A percentile compares a stretch with the other conserved stretches of the same genome.
phyloP scores from a whole-genome alignment of 2,113 vertebrate species.

The Ceyx margarethae region DNA sequence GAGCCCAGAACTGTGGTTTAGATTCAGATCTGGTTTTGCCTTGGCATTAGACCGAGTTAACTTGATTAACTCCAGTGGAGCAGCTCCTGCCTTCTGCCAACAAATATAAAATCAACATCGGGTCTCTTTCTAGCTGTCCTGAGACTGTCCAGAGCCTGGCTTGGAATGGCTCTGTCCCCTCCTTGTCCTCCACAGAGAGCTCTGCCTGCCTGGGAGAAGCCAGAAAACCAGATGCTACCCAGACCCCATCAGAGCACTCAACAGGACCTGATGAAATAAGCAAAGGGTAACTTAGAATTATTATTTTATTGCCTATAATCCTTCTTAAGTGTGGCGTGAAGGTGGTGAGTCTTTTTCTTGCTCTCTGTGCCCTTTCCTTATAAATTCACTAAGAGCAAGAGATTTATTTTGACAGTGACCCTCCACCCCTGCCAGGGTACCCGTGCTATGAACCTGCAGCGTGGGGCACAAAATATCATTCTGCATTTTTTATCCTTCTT shows the following conservation, averaged over 20 bases:
- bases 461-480: background rate
- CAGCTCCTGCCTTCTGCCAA: background rate
- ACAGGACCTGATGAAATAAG: background rate
- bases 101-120: background rate
- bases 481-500: background rate
- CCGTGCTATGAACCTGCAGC: background rate
- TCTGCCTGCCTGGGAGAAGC: background rate
- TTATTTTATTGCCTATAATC: background rate
- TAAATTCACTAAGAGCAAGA: background rate
- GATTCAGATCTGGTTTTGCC: background rate
- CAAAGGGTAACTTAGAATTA: background rate
- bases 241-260: background rate
- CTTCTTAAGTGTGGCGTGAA: background rate
- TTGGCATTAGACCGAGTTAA: background rate
- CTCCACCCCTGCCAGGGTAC: background rate
- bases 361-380: background rate
- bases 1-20: background rate
- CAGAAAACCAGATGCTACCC: background rate
- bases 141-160: too few relatives aligned
- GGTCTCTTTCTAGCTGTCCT: background rate
- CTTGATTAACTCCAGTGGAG: background rate
- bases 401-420: accelerated
- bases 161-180: background rate
- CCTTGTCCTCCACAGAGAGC: background rate
- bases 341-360: background rate